A percentile compares a stretch with the other conserved stretches of the same genome.
phyloP scores from a whole-genome alignment of 1,140 invertebrate species.

The Dreissena polymorpha region DNA sequence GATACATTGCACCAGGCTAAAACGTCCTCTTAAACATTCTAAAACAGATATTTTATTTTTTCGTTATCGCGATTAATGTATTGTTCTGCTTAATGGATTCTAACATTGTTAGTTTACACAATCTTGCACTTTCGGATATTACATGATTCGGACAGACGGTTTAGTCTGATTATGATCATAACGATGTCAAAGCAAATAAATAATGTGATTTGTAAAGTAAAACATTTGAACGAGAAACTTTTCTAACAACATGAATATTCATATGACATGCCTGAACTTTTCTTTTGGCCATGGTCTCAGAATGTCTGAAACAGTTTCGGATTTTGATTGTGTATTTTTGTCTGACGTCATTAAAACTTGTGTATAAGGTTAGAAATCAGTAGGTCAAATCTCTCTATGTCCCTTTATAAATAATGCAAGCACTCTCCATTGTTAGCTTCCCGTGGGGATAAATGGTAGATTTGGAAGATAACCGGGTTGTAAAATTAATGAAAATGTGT shows the following conservation, averaged over 20 bases:
- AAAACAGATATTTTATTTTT: too few relatives aligned
- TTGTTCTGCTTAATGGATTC: too few relatives aligned
- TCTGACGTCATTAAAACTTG: conserved; percentile 54
- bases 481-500: too few relatives aligned
- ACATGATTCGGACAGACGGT: background rate
- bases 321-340: conserved; percentile 60
- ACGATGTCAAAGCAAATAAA: background rate
- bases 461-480: too few relatives aligned
- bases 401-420: too few relatives aligned
- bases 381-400: too few relatives aligned
- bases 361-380: conserved; percentile 7
- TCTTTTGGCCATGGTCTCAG: conserved; percentile 59
- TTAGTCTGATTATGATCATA: background rate
- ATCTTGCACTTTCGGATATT: conserved; percentile 3
- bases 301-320: conserved; percentile 56
- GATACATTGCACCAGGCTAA: too few relatives aligned
- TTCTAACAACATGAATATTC: background rate
- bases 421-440: too few relatives aligned
- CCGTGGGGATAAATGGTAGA: too few relatives aligned
- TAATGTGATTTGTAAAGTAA: background rate
- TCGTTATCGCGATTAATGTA: too few relatives aligned
- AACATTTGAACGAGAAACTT: conserved; percentile 1
- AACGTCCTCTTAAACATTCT: too few relatives aligned
- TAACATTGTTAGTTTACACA: background rate
- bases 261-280: conserved; percentile 59